Base-by-base conservation (phyloP, 2,888 invertebrate genomes). In the Heliconius ismenius region DNA sequence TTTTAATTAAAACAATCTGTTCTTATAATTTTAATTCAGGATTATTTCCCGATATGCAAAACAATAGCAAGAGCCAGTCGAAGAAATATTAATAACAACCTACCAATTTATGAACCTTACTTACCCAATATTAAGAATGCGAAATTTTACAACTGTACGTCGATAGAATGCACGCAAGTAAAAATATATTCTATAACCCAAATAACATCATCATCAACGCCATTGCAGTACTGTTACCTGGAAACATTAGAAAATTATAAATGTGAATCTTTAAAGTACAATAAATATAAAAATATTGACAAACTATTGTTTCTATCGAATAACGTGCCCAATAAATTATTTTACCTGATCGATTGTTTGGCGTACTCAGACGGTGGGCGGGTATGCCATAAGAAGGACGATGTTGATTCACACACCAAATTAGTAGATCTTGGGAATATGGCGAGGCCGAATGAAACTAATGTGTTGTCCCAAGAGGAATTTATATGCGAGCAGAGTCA, bases 271-370 rank as follows among this genome's bases (percentile, higher is more conserved):
- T 83, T 92, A 78, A 87, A 88, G 77, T 93, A 89, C 77, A 84
- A 90, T 80, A 80, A 90, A 78, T 87, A 90, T 0, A 92, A 92
- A 83, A 90, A 89, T 76, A 83, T 88, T 9, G 93, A 93, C 79
- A 93, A 92, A 81, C 63, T 93, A 79, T 81, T 91, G 77, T 92
- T 93, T 77, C 82, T 93, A 73, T 82, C 83, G 3, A 87, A 86
- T 39, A 88, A 87, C 76, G 86, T 93, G 80, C 83, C 80, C 10
- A 80, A 85, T 65, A 92, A 92, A 83, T 82, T 79, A 43, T 91
- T 89, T 84, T 93, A 92, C 79, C 80, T 85, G 73, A 91, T 90
- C 65, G 92, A 93, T 83, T 93, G 93, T 83, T 89, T 93, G 81
- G 83, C 92, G 76, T 93, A 91, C 81, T 74, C 84, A 4, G 89